Conservation (phyloP, 2,113 vertebrate species). For the Zosterops pallidus region DNA sequence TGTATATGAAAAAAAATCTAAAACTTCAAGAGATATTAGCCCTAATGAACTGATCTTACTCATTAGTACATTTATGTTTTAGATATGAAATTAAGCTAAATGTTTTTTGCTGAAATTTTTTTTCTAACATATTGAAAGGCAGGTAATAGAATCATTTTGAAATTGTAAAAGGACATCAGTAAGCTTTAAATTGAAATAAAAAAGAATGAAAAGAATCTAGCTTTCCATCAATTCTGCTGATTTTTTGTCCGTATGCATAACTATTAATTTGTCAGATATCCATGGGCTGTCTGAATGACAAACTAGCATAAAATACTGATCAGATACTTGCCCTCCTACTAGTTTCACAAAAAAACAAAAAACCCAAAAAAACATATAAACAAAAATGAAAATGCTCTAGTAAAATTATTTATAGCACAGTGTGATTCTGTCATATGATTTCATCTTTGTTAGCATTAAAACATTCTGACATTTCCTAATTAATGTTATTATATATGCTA, state of each 20-base stretch:
- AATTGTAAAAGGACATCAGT: neutral
- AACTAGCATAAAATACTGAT: neutral
- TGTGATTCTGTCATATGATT: conserved; percentile 9
- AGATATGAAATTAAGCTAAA: neutral
- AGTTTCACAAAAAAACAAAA: neutral
- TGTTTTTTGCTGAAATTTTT: neutral
- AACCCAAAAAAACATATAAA: neutral
- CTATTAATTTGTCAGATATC: neutral
- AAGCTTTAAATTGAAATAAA: neutral
- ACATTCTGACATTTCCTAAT: conserved; percentile 53
- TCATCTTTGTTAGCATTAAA: conserved; percentile 31
- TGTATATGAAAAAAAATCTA: neutral
- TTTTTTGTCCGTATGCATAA: neutral
- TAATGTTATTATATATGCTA: conserved; percentile 46
- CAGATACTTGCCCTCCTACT: neutral
- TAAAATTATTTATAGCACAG: conserved; percentile 35
- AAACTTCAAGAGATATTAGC: neutral
- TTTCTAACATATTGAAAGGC: neutral
- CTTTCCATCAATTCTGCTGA: neutral
- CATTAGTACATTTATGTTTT: neutral
- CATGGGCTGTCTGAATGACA: neutral
- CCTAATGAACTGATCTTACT: neutral
- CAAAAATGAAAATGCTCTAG: neutral
- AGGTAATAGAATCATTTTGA: neutral
- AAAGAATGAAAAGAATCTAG: neutral